Evolutionary conservation across 2,113 vertebrate genomes (phyloP).

Genomic region (Casuarius casuarius): DNA sequence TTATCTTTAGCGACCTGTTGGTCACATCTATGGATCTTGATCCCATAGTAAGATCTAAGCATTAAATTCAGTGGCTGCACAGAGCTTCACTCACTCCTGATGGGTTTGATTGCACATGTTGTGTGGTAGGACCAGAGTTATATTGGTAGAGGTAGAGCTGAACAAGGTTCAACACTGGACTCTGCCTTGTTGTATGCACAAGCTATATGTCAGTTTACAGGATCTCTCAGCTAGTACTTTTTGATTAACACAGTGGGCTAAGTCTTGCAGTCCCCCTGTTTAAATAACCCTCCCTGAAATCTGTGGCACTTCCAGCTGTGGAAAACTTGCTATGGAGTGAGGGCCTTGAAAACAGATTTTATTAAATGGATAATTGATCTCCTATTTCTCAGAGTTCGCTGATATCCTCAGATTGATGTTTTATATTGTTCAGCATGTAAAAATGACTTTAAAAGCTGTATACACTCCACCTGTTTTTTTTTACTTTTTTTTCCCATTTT

Average conservation of each 20-base stretch:
- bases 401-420: constrained; percentile 4
- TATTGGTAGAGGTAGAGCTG: background rate
- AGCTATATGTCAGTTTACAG: background rate
- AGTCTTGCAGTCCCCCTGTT: background rate
- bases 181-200: background rate
- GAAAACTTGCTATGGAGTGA: background rate
- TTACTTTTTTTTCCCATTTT: constrained; percentile 33
- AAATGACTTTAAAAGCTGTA: constrained; percentile 9
- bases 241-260: background rate
- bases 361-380: background rate
- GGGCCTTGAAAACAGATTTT: background rate
- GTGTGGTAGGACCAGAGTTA: background rate
- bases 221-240: background rate
- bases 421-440: constrained; percentile 41
- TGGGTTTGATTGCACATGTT: background rate
- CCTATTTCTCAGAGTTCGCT: background rate
- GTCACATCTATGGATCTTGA: background rate
- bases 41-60: background rate
- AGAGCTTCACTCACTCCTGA: background rate
- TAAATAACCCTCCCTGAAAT: background rate
- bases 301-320: background rate
- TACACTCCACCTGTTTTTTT: constrained; percentile 7
- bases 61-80: background rate
- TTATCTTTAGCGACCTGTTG: background rate
- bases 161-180: background rate